Base-by-base conservation (phyloP, 2,888 invertebrate species). In the Dryadula phaetusa region DNA sequence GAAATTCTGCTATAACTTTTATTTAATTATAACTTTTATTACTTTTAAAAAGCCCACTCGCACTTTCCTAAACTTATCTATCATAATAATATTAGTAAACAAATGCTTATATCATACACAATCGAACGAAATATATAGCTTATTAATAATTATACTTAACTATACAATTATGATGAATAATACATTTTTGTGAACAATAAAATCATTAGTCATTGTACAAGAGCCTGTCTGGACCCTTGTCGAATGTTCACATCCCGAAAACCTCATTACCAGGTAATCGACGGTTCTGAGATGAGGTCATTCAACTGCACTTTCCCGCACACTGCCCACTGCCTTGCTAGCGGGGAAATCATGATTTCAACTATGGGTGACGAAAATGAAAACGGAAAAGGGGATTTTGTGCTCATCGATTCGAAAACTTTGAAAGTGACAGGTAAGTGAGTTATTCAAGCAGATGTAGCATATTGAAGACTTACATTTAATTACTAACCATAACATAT, bases 291-390 rank as follows among this genome's bases (percentile, higher is more conserved):
- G 78, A 93, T 99, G 83, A 95, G 95, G 81, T 93, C 94, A 70
- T 92, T 95, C 66, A 95, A 97, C 82, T 95, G 97, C 69, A 94
- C 96, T n/a, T 96, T 96, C 62, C 98, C 98, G 0, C 99, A 99
- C 82, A 99, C 99, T 0, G 93, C 97, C 3, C 99, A 99, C 86
- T 99, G 99, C 85, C 92, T 99, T 72, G 97, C 98, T 18, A 95
- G 94, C 75, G 99, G 99, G 0, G 96, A 98, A 80, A 95, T 99
- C 71, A 97, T 99, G 96, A 98, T 99, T 79, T 98, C 98, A 6
- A 96, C 96, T 12, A 95, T 99, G 95, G 99, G 99, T 14, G 97
- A 98, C 88, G 94, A 94, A 34, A 90, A 97, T n/a, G 98, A 96
- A 64, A 95, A 97, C 77, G 96, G 94, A 16, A 95, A 96, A 85